Percentiles rank a stretch among this genome's conserved stretches.
Evolutionary conservation across 1,140 invertebrate species (phyloP).

Genomic region (Cephus cinctus): DNA sequence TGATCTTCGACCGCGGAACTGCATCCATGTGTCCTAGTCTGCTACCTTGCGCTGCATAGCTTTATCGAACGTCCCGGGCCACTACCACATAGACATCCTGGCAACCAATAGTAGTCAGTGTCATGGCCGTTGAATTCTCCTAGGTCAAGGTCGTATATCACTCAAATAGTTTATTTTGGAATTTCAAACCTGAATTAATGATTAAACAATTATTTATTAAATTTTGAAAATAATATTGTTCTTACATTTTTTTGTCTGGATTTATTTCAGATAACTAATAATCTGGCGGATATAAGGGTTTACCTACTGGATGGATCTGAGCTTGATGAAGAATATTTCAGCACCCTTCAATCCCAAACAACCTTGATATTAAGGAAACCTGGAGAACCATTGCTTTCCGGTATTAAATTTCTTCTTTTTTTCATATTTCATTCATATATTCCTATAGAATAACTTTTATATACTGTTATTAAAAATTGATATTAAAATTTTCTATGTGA

Average conservation of each 20-base stretch:
- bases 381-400: constrained; percentile 64
- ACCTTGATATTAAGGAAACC: constrained; percentile 66
- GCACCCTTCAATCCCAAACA: constrained; percentile 69
- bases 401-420: constrained; percentile 47
- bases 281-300: constrained; percentile 45
- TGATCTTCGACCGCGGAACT: too few relatives aligned
- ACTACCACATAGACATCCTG: constrained; percentile 4
- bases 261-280: constrained; percentile 35
- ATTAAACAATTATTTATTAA: too few relatives aligned
- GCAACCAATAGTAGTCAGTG: constrained; percentile 4
- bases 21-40: too few relatives aligned
- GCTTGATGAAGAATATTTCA: constrained; percentile 74
- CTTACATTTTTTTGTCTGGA: too few relatives aligned
- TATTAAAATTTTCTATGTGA: neutral
- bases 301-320: constrained; percentile 68
- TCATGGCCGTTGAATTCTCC: constrained; percentile 21
- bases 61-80: constrained; percentile 12
- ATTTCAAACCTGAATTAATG: too few relatives aligned
- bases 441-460: too few relatives aligned
- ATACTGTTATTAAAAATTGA: too few relatives aligned
- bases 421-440: constrained; percentile 4
- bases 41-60: constrained; percentile 9
- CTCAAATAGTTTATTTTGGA: constrained; percentile 22
- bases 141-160: constrained; percentile 43
- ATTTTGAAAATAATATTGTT: too few relatives aligned